These are phyloP conservation scores for Trissonchulus latispiculum DNA, from an alignment of 2,888 invertebrate species.

Conservation along the genomic window DNA sequence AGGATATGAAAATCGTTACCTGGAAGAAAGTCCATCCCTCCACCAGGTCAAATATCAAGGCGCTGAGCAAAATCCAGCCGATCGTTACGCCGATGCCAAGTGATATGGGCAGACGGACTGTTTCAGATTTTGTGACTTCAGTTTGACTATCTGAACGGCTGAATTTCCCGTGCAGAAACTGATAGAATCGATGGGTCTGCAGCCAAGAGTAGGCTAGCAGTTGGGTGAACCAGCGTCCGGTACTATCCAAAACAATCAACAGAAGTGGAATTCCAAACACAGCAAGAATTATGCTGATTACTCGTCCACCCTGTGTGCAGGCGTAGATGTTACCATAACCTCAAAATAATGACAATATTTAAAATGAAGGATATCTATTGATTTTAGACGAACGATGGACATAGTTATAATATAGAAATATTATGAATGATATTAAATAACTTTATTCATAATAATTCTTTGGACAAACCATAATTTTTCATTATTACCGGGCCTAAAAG, in stretches of 20 bases:
- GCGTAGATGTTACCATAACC: constrained; percentile 16
- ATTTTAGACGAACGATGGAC: too few relatives aligned
- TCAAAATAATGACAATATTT: too few relatives aligned
- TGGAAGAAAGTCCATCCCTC: constrained; percentile 12
- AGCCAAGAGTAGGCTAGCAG: neutral
- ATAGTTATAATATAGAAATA: too few relatives aligned
- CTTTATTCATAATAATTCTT: too few relatives aligned
- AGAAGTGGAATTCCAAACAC: neutral
- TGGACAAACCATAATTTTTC: too few relatives aligned
- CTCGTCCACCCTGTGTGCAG: neutral
- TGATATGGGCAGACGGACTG: constrained; percentile 2
- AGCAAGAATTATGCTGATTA: neutral
- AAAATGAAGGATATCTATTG: too few relatives aligned
- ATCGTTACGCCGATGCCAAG: constrained; percentile 1
- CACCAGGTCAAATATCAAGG: neutral
- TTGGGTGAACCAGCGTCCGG: neutral
- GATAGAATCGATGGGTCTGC: neutral
- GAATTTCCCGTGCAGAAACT: neutral
- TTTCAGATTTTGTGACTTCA: neutral
- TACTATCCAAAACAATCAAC: neutral
- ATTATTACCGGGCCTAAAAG: too few relatives aligned
- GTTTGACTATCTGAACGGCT: neutral
- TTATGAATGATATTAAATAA: too few relatives aligned
- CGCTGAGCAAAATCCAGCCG: constrained; percentile 8
- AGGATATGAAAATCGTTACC: too few relatives aligned